These are phyloP conservation scores for Monochamus alternatus DNA, from an alignment of 2,888 invertebrate genomes.

Conservation along the genomic window DNA sequence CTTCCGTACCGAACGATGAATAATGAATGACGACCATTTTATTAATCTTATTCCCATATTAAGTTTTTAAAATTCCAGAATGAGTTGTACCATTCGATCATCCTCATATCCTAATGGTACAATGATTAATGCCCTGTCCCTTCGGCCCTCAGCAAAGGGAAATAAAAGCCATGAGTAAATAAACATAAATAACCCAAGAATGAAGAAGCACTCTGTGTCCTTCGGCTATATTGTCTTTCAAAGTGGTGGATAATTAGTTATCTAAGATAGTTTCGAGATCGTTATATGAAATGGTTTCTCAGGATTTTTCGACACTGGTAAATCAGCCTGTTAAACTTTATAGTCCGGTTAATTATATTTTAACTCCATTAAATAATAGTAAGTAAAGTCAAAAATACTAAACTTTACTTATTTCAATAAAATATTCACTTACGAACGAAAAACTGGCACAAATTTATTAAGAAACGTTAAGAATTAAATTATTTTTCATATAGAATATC, in stretches of 20 bases:
- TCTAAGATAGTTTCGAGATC: conserved; percentile 47
- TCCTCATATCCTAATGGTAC: conserved; percentile 33
- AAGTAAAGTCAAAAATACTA: too few species aligned
- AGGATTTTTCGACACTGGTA: conserved; percentile 41
- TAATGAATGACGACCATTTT: conserved; percentile 25
- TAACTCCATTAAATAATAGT: too few species aligned
- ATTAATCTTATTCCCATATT: conserved; percentile 28
- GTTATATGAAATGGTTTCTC: conserved; percentile 46
- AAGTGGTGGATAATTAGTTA: conserved; percentile 51
- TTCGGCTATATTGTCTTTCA: conserved; percentile 48
- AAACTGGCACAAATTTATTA: too few species aligned
- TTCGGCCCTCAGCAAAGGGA: conserved; percentile 28
- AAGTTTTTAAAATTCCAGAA: conserved; percentile 33
- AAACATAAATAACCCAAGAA: conserved; percentile 47
- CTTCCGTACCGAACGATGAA: not conserved
- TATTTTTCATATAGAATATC: too few species aligned
- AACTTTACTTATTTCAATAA: too few species aligned
- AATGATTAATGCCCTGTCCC: conserved; percentile 37
- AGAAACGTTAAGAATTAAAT: too few species aligned
- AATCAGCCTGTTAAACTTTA: conserved; percentile 20
- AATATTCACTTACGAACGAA: too few species aligned
- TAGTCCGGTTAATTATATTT: not conserved
- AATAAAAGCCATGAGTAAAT: conserved; percentile 36
- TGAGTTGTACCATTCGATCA: conserved; percentile 39
- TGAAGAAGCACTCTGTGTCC: conserved; percentile 47